These are phyloP conservation scores for Catharus fuscescens DNA, from an alignment of 2,113 vertebrate species.

Conservation along the genomic window DNA sequence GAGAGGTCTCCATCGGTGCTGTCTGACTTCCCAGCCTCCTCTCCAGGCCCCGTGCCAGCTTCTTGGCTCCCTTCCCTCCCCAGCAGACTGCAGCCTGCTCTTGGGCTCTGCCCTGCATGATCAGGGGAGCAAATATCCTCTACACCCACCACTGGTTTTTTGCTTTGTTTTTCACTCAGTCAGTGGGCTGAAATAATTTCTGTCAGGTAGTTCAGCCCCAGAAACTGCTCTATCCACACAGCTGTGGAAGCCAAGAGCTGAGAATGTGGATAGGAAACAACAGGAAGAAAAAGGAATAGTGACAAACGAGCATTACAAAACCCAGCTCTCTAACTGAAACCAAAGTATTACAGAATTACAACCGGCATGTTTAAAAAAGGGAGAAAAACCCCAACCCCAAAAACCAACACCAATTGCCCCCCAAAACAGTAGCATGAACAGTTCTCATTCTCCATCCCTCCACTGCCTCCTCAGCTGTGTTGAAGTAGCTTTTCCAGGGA, in stretches of 20 bases:
- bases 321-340: neutral
- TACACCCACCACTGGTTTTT: fast-evolving
- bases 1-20: neutral
- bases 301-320: neutral
- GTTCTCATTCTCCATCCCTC: neutral
- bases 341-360: neutral
- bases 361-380: neutral
- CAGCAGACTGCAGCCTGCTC: neutral
- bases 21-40: neutral
- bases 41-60: neutral
- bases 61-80: neutral
- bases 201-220: neutral
- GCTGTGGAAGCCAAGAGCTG: neutral
- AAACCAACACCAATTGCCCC: neutral
- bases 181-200: neutral
- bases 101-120: neutral
- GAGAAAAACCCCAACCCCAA: fast-evolving
- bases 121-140: neutral
- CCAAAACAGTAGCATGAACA: neutral
- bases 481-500: neutral
- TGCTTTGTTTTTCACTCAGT: neutral
- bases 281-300: neutral
- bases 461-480: neutral
- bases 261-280: neutral
- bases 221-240: neutral